Base-by-base conservation (phyloP, 2,797 vertebrate species). In the Anguilla marmorata region DNA sequence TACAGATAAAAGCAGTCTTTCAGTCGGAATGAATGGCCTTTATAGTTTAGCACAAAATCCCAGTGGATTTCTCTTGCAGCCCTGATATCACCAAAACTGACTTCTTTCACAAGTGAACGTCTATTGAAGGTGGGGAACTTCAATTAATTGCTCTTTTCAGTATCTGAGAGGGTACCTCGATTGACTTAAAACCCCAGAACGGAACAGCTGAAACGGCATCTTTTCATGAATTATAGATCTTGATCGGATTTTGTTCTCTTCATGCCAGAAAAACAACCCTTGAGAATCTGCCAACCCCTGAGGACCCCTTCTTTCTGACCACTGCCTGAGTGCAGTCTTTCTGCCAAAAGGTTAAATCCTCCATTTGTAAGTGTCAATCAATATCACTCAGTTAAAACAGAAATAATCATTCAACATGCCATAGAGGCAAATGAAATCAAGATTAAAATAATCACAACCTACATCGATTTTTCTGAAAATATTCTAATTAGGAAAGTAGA, bases 71-170 rank as follows among this genome's bases (percentile, higher is more conserved):
- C 37, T 21, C 19, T 24, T 21, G 8, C 41, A 80, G 76, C 37
- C 76, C 41, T 80, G 76, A 80, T 48, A 80, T 80, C n/a, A 48
- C 37, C 37, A 79, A 79, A 80, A 45, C 37, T 6, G 37, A 45
- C 74, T 79, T 79, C 41, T 37, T 48, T 80, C 41, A 24, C 33
- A 80, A 80, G 24, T 80, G 6, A 19, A 24, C 76, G 24, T 80
- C 76, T 24, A 76, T 21, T 16, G 8, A 80, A 45, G 76, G 76
- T n/a, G 1, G 76, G 19, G 21, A 19, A 48, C 41, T 80, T 80
- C 45, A 80, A 80, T 50, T 80, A 45, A 80, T 24, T 80, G 76
- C 24, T 48, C 33, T 24, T 79, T 79, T 80, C 76, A 48, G 76
- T 24, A 24, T 50, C 76, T n/a, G 7, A 48, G 16, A 45, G 21